Base-by-base conservation (phyloP, 2,888 invertebrate species). In the Drosophila setosimentum region DNA sequence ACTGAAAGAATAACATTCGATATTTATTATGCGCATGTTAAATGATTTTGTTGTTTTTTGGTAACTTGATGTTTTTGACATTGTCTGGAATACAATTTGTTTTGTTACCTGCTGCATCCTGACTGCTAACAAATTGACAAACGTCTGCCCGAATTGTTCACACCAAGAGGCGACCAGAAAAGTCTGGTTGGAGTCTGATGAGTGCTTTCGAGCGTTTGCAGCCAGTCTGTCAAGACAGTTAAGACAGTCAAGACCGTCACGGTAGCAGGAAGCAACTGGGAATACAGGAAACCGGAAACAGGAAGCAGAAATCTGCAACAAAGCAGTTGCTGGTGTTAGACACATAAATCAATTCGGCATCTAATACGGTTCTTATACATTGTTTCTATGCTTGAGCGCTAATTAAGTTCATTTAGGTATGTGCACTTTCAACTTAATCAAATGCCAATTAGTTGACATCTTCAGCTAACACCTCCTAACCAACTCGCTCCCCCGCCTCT, bases 371-470 rank as follows among this genome's bases (percentile, higher is more conserved):
- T 32, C 29, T 2, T 10, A n/a, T n/a, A n/a, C 2, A 33, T 51
- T 32, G 33, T 35, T 18, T 24, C 24, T 16, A 24, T 45, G 45
- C 24, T 16, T 16, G 16, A 21, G 57, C 27, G 59, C 54, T 83
- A 73, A 76, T 76, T 77, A 77, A 71, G 71, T 83, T 66, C 48
- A 54, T 37, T 18, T 51, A 63, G 42, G 57, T 67, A 64, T 35
- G 60, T 70, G 64, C 62, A 67, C 66, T 65, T 70, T 75, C 66
- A 61, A 75, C 72, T 75, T 85, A 73, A 87, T 85, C 76, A 85
- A 84, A 84, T 85, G 83, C 73, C 82, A 87, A 87, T 84, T 84
- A 83, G 71, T 67, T 71, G 76, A 68, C 83, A 78, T 64, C 73
- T 73, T 49, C 63, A 64, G 58, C 65, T 35, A 45, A 61, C 51